Evolutionary conservation across 2,888 invertebrate genomes (phyloP), one percentile per base, ranked within the genome.

Genomic region (Caenorhabditis wallacei): DNA sequence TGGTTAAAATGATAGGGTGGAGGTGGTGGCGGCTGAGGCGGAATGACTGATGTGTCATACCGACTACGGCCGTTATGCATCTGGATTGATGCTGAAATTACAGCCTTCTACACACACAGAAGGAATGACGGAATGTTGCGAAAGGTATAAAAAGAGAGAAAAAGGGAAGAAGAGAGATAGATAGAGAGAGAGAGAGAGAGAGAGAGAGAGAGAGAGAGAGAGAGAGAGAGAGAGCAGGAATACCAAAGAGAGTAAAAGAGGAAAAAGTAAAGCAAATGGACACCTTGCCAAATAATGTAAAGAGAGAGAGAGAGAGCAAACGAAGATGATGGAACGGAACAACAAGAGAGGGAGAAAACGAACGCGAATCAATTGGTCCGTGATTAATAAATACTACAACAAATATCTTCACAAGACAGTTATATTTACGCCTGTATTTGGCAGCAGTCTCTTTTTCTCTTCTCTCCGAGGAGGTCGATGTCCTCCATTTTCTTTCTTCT

Each of bases 1-100:
- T 84, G 84, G 24, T 80, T 63, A 59, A 51, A 74, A 59, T 84
- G 46, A 71, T 84, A 84, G 18, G 84, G 80, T 43, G 84, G n/a
- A n/a, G n/a, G 84, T 11, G 84, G 84, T 13, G 74, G 64, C 18
- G 84, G 84, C 11, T 80, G 84, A 13, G 74, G 64, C n/a, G 59
- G 70, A 48, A 57, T 48, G n/a, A 57, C 56, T 7, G 64, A 56
- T n/a, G 78, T 20, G 20, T 68, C 69, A 43, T 68, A 59, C 54
- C 68, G 69, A 54, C 69, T 69, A 43, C 76, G 68, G 40, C 76
- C 70, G 26, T 64, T 79, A 22, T 74, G 69, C 69, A 74, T 74
- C 61, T 53, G 46, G 16, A 16, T 40, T 43, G 75, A 53, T 54
- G 79, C 79, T 79, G 79, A 64, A 71, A 64, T 51, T 64, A 37